Evolutionary conservation across 2,797 vertebrate genomes (phyloP), one percentile per base, ranked within the genome.

Genomic region (Amniataba percoides): DNA sequence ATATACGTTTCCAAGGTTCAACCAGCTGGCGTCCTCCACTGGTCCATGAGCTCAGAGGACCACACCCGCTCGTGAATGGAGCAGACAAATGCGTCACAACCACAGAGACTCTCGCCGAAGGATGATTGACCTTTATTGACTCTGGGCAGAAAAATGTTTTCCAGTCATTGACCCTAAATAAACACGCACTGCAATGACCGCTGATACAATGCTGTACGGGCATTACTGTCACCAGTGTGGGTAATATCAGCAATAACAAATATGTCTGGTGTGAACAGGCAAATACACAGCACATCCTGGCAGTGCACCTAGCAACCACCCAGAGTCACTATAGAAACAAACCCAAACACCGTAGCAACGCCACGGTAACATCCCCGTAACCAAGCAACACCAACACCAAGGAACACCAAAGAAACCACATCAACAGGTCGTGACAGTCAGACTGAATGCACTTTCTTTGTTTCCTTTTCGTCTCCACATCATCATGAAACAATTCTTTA

Each of bases 41-140:
- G 78, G 70, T 45, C 60, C 69, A 71, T 82, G 81, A 71, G 81
- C 67, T 85, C 66, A 59, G 69, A 61, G 74, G 60, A 70, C 81
- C 79, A 76, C 85, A 39, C 79, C 83, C 79, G 13, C 12, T 36
- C 34, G 49, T 40, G 59, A 67, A 21, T 18, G 46, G 9, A 52
- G 72, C 73, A 71, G 59, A 74, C 52, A 4, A 34, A 51, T 78
- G 58, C 16, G 13, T 57, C 74, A 77, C 53, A 51, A 45, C 57
- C 53, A 45, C 49, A 76, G 31, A 63, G 58, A 80, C 62, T 75
- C 61, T 67, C 1, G 13, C 19, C 10, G 40, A 49, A 59, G 27
- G 23, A 69, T 69, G 25, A 62, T 52, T 53, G 57, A 72, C 62
- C 39, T 42, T 42, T 12, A 27, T 18, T 61, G 65, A 65, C 68